Percentiles rank a stretch among this genome's conserved stretches.
Evolutionary conservation across 2,113 vertebrate species (phyloP).

Genomic region (Megaceryle maxima): DNA sequence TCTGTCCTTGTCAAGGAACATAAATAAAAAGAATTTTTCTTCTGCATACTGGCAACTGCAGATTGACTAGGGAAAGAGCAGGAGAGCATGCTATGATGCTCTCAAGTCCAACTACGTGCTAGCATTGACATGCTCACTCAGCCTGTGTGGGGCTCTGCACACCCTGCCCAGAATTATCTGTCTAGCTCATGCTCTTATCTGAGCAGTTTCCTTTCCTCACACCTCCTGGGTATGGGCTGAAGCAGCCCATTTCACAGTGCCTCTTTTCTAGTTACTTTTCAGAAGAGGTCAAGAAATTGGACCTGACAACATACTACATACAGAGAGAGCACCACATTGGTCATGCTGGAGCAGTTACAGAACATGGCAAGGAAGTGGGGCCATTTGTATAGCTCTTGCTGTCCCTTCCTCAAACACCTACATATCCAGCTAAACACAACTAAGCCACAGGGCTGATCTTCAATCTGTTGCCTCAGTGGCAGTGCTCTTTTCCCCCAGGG

Average conservation of each 20-base stretch:
- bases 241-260: not conserved
- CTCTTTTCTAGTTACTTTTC: not conserved
- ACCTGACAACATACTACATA: rapidly evolving
- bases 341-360: rapidly evolving
- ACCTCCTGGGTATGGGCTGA: rapidly evolving
- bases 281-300: not conserved
- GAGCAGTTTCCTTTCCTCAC: not conserved
- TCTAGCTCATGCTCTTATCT: rapidly evolving
- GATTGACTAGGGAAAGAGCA: not conserved
- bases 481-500: rapidly evolving
- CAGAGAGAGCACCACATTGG: rapidly evolving
- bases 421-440: too few species aligned
- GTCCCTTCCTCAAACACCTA: not conserved
- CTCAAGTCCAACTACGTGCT: not conserved
- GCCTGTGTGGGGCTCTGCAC: not conserved
- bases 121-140: not conserved
- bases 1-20: not conserved
- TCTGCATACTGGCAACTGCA: not conserved
- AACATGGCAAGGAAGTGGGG: rapidly evolving
- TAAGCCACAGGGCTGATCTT: rapidly evolving
- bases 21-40: not conserved
- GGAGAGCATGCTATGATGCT: not conserved
- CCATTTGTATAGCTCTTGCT: rapidly evolving
- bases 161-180: not conserved
- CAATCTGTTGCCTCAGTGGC: not conserved